Conservation (phyloP, 2,888 invertebrate genomes). For the Pseudococcus jackbeardsleyi region DNA sequence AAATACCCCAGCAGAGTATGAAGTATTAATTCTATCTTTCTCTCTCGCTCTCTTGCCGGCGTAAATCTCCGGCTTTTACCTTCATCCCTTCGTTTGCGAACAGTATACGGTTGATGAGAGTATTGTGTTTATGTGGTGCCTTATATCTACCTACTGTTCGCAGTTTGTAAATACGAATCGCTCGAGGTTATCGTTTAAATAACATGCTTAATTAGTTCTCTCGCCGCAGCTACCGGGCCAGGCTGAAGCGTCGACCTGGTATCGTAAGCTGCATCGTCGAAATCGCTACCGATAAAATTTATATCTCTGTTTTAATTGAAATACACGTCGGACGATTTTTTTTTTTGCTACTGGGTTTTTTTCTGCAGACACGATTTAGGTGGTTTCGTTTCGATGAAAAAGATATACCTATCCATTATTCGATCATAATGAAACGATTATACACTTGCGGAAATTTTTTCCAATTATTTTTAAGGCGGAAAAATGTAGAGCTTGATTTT, state of each 20-base stretch:
- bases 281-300: conserved; percentile 14
- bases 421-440: too few relatives aligned
- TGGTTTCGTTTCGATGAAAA: too few relatives aligned
- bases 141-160: background rate
- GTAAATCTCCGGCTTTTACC: background rate
- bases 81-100: too few relatives aligned
- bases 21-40: background rate
- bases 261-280: background rate
- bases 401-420: too few relatives aligned
- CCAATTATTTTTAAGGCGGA: too few relatives aligned
- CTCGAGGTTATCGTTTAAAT: conserved; percentile 50
- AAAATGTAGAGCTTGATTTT: too few relatives aligned
- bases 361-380: too few relatives aligned
- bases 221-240: background rate
- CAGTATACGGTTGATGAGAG: background rate
- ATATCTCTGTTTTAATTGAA: background rate
- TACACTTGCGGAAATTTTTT: too few relatives aligned
- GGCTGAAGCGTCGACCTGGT: background rate
- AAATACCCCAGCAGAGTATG: background rate
- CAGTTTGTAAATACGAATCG: conserved; percentile 28
- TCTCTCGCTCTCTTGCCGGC: background rate
- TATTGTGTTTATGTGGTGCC: background rate
- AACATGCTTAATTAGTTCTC: conserved; percentile 41
- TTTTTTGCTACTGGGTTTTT: too few relatives aligned
- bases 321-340: too few relatives aligned